Percentiles rank a stretch among this genome's conserved stretches.
These are phyloP conservation scores for Candoia aspera DNA, from an alignment of 2,113 vertebrate species.

Conservation along the genomic window DNA sequence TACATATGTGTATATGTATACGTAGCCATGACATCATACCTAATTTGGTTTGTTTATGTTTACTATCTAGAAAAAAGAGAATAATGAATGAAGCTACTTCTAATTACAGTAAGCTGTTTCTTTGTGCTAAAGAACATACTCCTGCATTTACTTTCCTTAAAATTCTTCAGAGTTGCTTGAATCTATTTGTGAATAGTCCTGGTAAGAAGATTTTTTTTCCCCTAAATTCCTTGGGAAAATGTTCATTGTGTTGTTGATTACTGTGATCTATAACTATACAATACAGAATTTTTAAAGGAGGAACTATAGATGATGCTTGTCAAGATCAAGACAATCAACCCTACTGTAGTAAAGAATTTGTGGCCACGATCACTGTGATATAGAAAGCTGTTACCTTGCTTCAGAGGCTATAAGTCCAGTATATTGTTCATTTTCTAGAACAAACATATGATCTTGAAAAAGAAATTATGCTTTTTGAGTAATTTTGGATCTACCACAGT, in stretches of 20 bases:
- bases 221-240: background rate
- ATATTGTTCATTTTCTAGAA: background rate
- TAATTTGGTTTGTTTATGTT: background rate
- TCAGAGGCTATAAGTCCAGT: background rate
- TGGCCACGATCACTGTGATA: background rate
- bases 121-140: background rate
- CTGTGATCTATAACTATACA: background rate
- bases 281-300: background rate
- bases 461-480: background rate
- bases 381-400: background rate
- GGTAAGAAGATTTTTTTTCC: background rate
- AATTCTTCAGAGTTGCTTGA: background rate
- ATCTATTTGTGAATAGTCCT: background rate
- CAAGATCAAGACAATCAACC: background rate
- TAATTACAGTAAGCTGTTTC: background rate
- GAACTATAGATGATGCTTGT: background rate
- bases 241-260: background rate
- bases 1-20: background rate
- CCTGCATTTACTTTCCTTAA: constrained; percentile 3
- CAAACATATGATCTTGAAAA: background rate
- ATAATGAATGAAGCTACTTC: background rate
- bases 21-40: background rate
- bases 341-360: background rate
- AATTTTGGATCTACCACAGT: background rate
- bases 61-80: background rate